Evolutionary conservation across 2,797 vertebrate genomes (phyloP), one percentile per base, ranked within the genome.

Genomic region (Labeo calbasu): DNA sequence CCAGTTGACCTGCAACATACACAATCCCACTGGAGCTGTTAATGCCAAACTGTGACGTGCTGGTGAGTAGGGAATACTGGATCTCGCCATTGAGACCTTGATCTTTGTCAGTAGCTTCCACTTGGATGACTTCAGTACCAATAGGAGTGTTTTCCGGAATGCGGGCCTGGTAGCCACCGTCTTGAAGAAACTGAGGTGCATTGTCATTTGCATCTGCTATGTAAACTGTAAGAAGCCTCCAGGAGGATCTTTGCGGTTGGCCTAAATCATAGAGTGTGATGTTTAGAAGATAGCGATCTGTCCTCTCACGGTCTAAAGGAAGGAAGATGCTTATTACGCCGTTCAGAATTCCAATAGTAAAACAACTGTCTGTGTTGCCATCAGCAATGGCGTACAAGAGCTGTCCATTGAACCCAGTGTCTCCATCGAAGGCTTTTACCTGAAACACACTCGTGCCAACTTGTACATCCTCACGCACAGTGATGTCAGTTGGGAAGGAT

Each of bases 391-490:
- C 93, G 65, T 96, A 98, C 6, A 99, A 89, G 77, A 99, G 94
- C 91, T 96, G 97, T 81, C 98, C 98, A 72, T 99, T 99, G 92
- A 99, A 99, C 83, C 98, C 98, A 12, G 97, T 96, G 89, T 99
- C 98, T 0, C 96, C 94, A 91, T 99, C 98, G 0, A 94, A 96
- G 8, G 97, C 96, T 90, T 95, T 96, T 83, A 99, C 96, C 86
- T 94, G 95, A 72, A 98, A 93, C 83, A 99, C 95, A 69, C 94
- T 95, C 3, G 94, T 92, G 86, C 96, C 97, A 12, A 97, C 90
- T 0, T 94, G 94, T 21, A 98, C 92, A 88, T 99, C 96, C 90
- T 99, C 98, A 15, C 88, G 92, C 51, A 99, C 96, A 23, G 95
- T 94, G 36, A 99, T 94, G 82, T 97, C 96, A 46, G 96, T 95